A percentile compares a stretch with the other conserved stretches of the same genome.
These are phyloP conservation scores for Epinotia demarniana DNA, from an alignment of 2,888 invertebrate genomes.

Conservation along the genomic window DNA sequence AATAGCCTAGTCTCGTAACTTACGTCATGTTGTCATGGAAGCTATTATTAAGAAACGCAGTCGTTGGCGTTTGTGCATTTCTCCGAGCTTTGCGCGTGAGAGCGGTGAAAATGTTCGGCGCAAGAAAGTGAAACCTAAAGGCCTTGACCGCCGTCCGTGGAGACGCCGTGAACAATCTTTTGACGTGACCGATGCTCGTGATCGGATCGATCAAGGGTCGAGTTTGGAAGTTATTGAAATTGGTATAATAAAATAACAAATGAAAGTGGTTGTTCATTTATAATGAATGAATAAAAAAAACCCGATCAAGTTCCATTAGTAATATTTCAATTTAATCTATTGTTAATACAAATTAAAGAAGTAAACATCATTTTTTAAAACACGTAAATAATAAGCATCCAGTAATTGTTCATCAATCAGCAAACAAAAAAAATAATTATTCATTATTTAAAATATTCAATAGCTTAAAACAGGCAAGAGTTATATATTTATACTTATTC, in stretches of 20 bases:
- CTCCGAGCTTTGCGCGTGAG: constrained; percentile 60
- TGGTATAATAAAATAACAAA: background rate
- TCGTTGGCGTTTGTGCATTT: constrained; percentile 39
- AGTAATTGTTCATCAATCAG: no score
- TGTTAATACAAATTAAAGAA: no score
- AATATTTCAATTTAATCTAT: no score
- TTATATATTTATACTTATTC: no score
- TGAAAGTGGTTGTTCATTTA: background rate
- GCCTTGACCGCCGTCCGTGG: constrained; percentile 72
- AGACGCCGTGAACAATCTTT: constrained; percentile 49
- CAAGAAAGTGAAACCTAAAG: constrained; percentile 80
- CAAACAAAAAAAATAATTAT: no score
- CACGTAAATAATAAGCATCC: no score
- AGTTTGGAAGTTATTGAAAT: background rate
- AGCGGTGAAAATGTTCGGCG: constrained; percentile 76
- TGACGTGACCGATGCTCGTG: background rate
- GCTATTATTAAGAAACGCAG: background rate
- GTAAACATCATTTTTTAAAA: no score
- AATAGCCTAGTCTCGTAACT: no score
- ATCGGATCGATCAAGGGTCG: background rate
- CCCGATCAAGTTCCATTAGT: background rate
- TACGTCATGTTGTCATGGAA: background rate
- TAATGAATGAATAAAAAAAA: background rate
- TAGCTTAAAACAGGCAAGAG: no score
- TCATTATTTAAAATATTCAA: no score